These are phyloP conservation scores for Parelbella ahira DNA, from an alignment of 2,888 invertebrate genomes.

Conservation along the genomic window DNA sequence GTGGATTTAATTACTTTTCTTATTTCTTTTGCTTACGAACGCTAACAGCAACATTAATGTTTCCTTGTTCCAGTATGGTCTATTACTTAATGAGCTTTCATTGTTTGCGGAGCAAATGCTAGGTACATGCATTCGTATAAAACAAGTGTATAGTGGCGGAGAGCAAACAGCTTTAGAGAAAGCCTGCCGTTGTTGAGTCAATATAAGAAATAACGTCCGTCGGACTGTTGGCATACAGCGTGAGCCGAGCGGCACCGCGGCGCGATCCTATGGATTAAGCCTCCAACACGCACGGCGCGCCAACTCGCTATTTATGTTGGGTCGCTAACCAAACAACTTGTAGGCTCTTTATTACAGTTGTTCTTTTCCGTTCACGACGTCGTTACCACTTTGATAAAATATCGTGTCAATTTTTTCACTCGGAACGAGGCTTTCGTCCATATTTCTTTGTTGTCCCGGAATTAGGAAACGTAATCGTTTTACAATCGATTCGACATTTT, in stretches of 20 bases:
- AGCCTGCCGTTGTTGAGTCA: conserved; percentile 48
- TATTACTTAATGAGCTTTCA: no score
- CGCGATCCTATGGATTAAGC: conserved; percentile 71
- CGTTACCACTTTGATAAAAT: conserved; percentile 68
- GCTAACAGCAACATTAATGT: no score
- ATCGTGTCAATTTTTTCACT: conserved; percentile 42
- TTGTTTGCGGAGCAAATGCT: no score
- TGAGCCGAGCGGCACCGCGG: conserved; percentile 44
- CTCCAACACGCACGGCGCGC: conserved; percentile 62
- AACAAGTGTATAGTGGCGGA: no score
- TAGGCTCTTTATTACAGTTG: conserved; percentile 79
- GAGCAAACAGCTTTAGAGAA: conserved; percentile 28
- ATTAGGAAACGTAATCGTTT: conserved; percentile 20
- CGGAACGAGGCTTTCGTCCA: conserved; percentile 12
- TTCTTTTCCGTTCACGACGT: conserved; percentile 70
- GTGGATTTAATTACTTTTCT: conserved; percentile 5
- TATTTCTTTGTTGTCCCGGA: conserved; percentile 22
- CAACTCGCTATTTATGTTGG: conserved; percentile 69
- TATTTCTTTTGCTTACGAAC: no score
- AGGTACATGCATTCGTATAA: no score
- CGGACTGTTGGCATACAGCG: conserved; percentile 39
- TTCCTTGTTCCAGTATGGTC: no score
- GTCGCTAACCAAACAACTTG: conserved; percentile 75
- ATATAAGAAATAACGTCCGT: conserved; percentile 56
- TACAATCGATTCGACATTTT: conserved; percentile 20